These are phyloP conservation scores for Lophius americanus DNA, from an alignment of 2,797 vertebrate genomes.

Conservation along the genomic window DNA sequence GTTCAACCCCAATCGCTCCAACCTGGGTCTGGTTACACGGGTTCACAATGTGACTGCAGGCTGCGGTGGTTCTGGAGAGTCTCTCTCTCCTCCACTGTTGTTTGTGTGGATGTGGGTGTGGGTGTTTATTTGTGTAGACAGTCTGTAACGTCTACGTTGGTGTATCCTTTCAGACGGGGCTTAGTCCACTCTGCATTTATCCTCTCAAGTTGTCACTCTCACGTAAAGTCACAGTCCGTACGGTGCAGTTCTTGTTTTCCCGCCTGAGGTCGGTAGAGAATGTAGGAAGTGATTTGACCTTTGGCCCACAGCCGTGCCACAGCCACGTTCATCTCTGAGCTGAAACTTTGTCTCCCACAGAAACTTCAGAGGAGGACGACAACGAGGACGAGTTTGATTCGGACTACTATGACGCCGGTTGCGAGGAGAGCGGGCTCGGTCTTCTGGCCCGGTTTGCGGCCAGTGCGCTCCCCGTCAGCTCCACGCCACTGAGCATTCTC, in stretches of 20 bases:
- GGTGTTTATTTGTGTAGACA: conserved; percentile 5
- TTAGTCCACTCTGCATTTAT: conserved; percentile 6
- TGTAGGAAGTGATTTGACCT: conserved; percentile 35
- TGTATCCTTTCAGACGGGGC: conserved; percentile 1
- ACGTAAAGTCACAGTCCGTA: conserved; percentile 1
- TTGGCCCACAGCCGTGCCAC: conserved; percentile 13
- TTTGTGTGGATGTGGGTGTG: conserved; percentile 16
- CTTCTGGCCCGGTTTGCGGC: conserved; percentile 93
- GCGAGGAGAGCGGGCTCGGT: conserved; percentile 94
- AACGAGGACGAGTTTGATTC: conserved; percentile 81
- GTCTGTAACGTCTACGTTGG: conserved; percentile 6
- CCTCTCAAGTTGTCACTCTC: background rate
- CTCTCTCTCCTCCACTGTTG: conserved; percentile 18
- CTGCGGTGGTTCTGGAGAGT: conserved; percentile 47
- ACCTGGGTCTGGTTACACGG: conserved; percentile 47
- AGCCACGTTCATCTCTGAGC: conserved; percentile 25
- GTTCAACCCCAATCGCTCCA: conserved; percentile 28
- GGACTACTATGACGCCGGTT: conserved; percentile 53
- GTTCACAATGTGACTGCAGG: conserved; percentile 27
- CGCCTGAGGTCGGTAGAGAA: conserved; percentile 12
- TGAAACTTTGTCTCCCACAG: conserved; percentile 65
- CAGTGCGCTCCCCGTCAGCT: conserved; percentile 87
- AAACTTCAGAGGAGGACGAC: conserved; percentile 82
- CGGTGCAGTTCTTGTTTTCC: conserved; percentile 9
- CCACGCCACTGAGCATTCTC: conserved; percentile 84